These are phyloP conservation scores for Callipepla squamata DNA, from an alignment of 2,113 vertebrate species.

Conservation along the genomic window DNA sequence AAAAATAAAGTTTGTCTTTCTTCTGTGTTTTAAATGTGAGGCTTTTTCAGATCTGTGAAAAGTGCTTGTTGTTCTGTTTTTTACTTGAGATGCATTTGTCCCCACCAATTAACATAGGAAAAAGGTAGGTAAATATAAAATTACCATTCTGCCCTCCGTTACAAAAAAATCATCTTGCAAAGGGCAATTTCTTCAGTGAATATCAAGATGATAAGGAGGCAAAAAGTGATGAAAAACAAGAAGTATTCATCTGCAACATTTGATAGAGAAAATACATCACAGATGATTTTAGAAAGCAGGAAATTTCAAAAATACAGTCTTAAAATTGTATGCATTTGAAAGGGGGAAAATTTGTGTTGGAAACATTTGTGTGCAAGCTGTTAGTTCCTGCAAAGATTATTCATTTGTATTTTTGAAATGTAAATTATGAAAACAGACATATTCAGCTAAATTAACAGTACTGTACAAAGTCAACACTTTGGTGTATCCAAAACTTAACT, in stretches of 20 bases:
- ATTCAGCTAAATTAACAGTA: neutral
- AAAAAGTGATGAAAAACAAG: neutral
- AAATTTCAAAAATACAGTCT: neutral
- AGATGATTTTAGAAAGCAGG: neutral
- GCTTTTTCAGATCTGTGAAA: neutral
- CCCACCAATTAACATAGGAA: neutral
- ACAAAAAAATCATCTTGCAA: neutral
- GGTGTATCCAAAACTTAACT: neutral
- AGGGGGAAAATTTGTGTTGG: rapidly evolving
- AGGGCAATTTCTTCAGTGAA: neutral
- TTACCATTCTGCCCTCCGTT: neutral
- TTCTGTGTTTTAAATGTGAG: neutral
- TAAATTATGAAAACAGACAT: neutral
- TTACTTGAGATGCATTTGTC: neutral
- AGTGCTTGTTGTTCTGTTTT: neutral
- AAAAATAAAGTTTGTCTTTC: neutral
- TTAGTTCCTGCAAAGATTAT: neutral
- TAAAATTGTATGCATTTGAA: neutral
- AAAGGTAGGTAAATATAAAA: neutral
- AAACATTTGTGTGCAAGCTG: neutral
- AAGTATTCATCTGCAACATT: neutral
- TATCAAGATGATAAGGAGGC: neutral
- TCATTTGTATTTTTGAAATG: neutral
- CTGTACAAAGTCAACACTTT: neutral
- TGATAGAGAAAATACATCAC: neutral